These are phyloP conservation scores for Todus mexicanus DNA, from an alignment of 2,797 vertebrate genomes.

Conservation along the genomic window DNA sequence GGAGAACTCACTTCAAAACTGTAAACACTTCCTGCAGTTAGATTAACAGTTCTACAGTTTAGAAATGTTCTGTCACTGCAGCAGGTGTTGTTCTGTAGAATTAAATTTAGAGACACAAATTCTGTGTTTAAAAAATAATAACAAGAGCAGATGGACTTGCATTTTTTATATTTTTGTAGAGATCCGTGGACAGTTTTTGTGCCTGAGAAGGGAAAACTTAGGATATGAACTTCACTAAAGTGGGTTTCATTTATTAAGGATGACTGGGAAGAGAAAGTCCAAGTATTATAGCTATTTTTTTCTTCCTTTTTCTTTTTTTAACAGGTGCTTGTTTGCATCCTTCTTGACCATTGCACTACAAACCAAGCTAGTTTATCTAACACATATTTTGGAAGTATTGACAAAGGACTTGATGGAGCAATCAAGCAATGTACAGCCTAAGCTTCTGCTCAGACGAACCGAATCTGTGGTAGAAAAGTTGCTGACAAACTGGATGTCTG, in stretches of 20 bases:
- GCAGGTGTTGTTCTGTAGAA: conserved; percentile 34
- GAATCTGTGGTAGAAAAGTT: conserved; percentile 94
- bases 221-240: neutral
- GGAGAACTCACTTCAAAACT: conserved; percentile 12
- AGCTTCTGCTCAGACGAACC: conserved; percentile 89
- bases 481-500: conserved; percentile 97
- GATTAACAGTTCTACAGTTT: conserved; percentile 7
- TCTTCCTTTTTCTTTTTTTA: neutral
- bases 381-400: conserved; percentile 87
- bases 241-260: neutral
- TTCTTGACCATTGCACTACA: conserved; percentile 91
- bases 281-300: neutral
- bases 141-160: conserved; percentile 39
- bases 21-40: conserved; percentile 43
- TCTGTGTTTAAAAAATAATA: conserved; percentile 21
- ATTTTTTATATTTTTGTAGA: neutral
- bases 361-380: conserved; percentile 88
- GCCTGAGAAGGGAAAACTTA: neutral
- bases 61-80: conserved; percentile 31
- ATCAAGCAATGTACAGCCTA: conserved; percentile 86
- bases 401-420: conserved; percentile 88
- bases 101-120: neutral
- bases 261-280: neutral
- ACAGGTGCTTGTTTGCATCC: conserved; percentile 89
- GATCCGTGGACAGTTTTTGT: neutral